phyloP scores from a whole-genome alignment of 2,888 invertebrate species.

The Autographa gamma region DNA sequence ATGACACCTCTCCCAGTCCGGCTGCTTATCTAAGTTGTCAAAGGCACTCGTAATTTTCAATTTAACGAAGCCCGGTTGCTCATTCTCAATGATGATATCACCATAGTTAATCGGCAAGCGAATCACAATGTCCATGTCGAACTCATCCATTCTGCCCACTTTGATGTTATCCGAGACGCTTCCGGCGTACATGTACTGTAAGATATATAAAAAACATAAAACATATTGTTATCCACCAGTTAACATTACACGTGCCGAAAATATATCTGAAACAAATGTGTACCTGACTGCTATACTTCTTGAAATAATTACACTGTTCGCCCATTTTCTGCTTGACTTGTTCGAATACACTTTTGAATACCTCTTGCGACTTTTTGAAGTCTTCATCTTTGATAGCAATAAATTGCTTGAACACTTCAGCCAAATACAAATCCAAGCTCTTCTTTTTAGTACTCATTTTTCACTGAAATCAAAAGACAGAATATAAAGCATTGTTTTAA shows the following conservation, averaged over 20 bases:
- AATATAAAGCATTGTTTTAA: not conserved
- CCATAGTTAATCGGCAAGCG: constrained; percentile 84
- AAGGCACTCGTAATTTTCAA: constrained; percentile 77
- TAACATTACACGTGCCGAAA: not conserved
- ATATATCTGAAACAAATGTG: not conserved
- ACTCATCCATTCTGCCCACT: constrained; percentile 89
- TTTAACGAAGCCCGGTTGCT: constrained; percentile 84
- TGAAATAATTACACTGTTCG: constrained; percentile 78
- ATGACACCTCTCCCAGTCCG: constrained; percentile 77
- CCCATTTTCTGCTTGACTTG: constrained; percentile 79
- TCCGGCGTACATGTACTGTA: constrained; percentile 84
- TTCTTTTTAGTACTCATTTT: constrained; percentile 74
- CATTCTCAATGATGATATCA: constrained; percentile 77
- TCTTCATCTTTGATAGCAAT: constrained; percentile 78
- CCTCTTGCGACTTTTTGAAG: constrained; percentile 73
- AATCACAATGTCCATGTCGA: constrained; percentile 89
- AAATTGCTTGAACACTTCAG: constrained; percentile 76
- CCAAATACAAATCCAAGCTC: constrained; percentile 72
- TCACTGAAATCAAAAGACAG: constrained; percentile 29
- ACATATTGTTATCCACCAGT: not conserved
- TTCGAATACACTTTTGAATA: constrained; percentile 78
- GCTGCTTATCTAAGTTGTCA: constrained; percentile 76
- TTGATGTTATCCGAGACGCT: constrained; percentile 90
- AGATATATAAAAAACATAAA: not conserved
- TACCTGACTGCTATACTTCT: constrained; percentile 77